phyloP scores from a whole-genome alignment of 2,888 invertebrate genomes.

The Crocallis elinguaria region DNA sequence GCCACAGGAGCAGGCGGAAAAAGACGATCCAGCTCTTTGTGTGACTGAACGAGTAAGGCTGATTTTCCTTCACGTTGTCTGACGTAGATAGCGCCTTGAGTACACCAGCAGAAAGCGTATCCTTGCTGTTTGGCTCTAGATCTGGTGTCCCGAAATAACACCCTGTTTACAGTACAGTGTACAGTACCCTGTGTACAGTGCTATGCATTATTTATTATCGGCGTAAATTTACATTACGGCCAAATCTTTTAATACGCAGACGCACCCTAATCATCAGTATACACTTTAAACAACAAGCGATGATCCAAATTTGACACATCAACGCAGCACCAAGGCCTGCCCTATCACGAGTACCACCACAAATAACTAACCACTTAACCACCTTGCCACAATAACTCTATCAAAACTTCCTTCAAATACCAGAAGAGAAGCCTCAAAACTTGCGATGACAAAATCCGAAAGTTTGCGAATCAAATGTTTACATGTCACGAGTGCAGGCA shows the following conservation, averaged over 20 bases:
- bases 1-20: conserved; percentile 14
- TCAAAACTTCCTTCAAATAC: neutral
- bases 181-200: too few relatives aligned
- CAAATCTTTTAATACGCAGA: too few relatives aligned
- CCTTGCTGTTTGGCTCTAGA: conserved; percentile 1
- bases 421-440: neutral
- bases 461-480: neutral
- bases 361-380: neutral
- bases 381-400: neutral
- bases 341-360: conserved; percentile 30
- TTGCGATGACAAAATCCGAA: neutral
- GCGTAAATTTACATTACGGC: too few relatives aligned
- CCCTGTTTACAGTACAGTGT: too few relatives aligned
- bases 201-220: too few relatives aligned
- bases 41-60: neutral
- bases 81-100: conserved; percentile 1
- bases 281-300: neutral
- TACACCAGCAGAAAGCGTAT: conserved; percentile 11
- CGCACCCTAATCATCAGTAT: conserved; percentile 1
- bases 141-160: conserved; percentile 4
- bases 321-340: conserved; percentile 24
- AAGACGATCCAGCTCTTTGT: conserved; percentile 4
- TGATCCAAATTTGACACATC: conserved; percentile 36
- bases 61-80: conserved; percentile 11
- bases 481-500: neutral